A percentile compares a stretch with the other conserved stretches of the same genome.
Conservation (phyloP, 1,140 invertebrate genomes). For the Penaeus indicus region DNA sequence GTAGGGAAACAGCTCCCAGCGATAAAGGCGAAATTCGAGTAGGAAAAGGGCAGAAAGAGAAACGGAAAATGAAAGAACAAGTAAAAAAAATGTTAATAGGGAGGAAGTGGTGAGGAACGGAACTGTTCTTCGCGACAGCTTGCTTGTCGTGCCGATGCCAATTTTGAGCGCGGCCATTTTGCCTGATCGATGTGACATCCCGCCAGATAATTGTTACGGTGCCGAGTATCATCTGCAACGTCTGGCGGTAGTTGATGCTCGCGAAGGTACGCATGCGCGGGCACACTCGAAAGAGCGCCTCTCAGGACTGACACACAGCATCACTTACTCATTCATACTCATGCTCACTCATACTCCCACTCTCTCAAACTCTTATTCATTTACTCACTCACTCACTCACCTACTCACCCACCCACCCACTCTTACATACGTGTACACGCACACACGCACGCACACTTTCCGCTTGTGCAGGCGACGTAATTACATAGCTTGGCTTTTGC, state of each 20-base stretch:
- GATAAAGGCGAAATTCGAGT: not conserved
- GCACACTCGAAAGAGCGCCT: no score
- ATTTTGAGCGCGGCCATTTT: no score
- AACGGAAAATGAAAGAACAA: not conserved
- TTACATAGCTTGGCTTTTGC: no score
- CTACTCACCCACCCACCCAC: not conserved
- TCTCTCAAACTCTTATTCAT: not conserved
- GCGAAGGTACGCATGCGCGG: no score
- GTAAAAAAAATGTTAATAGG: no score
- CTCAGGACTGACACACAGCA: no score
- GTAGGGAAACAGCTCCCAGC: not conserved
- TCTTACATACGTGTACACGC: conserved; percentile 6
- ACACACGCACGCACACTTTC: not conserved
- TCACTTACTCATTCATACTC: not conserved
- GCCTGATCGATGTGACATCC: no score
- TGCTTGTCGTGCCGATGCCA: no score
- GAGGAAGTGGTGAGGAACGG: not conserved
- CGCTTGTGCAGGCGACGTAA: not conserved
- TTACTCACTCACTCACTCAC: not conserved
- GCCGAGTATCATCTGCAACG: no score
- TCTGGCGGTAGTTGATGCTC: no score
- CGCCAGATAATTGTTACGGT: no score
- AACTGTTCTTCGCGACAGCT: not conserved
- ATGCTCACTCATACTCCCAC: not conserved
- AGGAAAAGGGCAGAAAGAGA: conserved; percentile 3